These are phyloP conservation scores for Machimus rusticus DNA, from an alignment of 2,888 invertebrate genomes.

Conservation along the genomic window DNA sequence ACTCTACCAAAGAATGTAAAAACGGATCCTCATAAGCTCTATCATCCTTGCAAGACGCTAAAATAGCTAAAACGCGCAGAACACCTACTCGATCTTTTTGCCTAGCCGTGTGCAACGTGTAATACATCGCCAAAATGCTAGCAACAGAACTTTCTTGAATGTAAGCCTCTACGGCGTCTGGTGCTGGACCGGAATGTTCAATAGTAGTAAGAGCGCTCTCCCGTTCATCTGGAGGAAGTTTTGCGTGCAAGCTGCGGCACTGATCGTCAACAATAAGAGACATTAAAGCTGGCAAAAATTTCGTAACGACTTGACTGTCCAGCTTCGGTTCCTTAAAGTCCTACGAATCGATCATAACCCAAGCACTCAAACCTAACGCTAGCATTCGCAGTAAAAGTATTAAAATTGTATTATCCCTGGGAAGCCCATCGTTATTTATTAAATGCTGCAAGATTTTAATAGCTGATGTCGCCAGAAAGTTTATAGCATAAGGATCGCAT, in stretches of 20 bases:
- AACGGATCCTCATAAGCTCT: constrained; percentile 95
- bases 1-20: constrained; percentile 81
- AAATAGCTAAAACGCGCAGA: constrained; percentile 85
- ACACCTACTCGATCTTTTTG: constrained; percentile 81
- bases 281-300: constrained; percentile 92
- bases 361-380: constrained; percentile 89
- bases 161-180: constrained; percentile 92
- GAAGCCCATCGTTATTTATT: constrained; percentile 87
- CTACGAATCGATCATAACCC: constrained; percentile 96
- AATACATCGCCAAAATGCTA: constrained; percentile 93
- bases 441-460: constrained; percentile 90
- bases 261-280: constrained; percentile 91
- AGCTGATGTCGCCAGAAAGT: constrained; percentile 91
- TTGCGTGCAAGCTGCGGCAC: constrained; percentile 82
- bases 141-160: constrained; percentile 91
- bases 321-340: constrained; percentile 95
- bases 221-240: constrained; percentile 90
- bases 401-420: constrained; percentile 90
- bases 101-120: constrained; percentile 87
- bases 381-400: constrained; percentile 90
- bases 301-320: constrained; percentile 91
- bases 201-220: constrained; percentile 92
- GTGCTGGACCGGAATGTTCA: constrained; percentile 91
- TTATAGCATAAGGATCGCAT: constrained; percentile 96
- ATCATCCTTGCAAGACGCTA: constrained; percentile 90